Percentiles rank a stretch among this genome's conserved stretches.
Evolutionary conservation across 2,113 vertebrate species (phyloP).

Genomic region (Tautogolabrus adspersus): DNA sequence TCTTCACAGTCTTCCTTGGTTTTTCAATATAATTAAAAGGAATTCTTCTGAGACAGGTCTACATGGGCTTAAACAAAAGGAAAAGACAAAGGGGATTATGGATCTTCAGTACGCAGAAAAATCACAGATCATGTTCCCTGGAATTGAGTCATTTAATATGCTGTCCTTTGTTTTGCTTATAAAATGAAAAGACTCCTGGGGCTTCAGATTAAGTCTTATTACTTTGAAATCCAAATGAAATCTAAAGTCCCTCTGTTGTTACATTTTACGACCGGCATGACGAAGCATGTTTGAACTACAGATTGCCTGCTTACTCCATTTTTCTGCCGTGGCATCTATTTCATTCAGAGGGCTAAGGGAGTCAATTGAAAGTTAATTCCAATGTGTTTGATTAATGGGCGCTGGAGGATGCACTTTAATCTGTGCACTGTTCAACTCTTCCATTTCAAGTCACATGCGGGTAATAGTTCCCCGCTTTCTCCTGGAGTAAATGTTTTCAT

Average conservation of each 20-base stretch:
- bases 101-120: conserved; percentile 19
- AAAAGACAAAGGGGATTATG: conserved; percentile 9
- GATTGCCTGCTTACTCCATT: conserved; percentile 66
- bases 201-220: conserved; percentile 25
- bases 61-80: background rate
- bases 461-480: conserved; percentile 76
- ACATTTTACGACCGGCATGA: conserved; percentile 25
- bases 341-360: conserved; percentile 75
- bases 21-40: background rate
- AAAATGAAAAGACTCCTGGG: conserved; percentile 26
- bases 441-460: conserved; percentile 67
- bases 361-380: conserved; percentile 87
- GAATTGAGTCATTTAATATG: conserved; percentile 24
- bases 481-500: conserved; percentile 71
- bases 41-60: background rate
- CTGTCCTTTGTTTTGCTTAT: conserved; percentile 24
- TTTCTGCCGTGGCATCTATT: conserved; percentile 70
- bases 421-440: conserved; percentile 74
- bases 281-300: conserved; percentile 66
- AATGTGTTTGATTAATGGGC: conserved; percentile 84
- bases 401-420: conserved; percentile 79
- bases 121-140: background rate
- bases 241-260: conserved; percentile 30
- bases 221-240: conserved; percentile 45
- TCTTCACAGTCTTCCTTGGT: background rate